Conservation (phyloP, 2,888 invertebrate species). For the Pseudococcus longispinus region DNA sequence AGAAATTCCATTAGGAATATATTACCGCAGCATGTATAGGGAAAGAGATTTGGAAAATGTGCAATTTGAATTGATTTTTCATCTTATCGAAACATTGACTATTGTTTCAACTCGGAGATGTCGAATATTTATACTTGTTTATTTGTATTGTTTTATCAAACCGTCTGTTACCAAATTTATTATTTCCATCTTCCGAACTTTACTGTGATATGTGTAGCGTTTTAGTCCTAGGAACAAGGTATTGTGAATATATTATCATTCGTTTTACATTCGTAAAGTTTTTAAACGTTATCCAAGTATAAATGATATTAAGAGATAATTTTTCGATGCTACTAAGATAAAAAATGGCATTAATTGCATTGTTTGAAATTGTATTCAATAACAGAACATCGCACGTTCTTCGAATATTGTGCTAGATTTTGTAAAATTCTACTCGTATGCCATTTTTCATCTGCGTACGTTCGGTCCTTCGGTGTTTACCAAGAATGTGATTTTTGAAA, state of each 20-base stretch:
- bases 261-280: conserved; percentile 21
- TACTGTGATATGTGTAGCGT: conserved; percentile 56
- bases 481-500: conserved; percentile 55
- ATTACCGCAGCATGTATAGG: neutral
- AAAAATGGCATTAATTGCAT: conserved; percentile 51
- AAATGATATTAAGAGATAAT: conserved; percentile 23
- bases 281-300: conserved; percentile 19
- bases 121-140: conserved; percentile 12
- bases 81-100: neutral
- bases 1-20: too few species aligned
- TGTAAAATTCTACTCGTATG: conserved; percentile 21
- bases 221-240: conserved; percentile 40
- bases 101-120: neutral
- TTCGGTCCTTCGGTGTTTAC: conserved; percentile 50
- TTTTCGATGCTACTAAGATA: conserved; percentile 26
- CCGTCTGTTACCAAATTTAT: conserved; percentile 32
- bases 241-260: conserved; percentile 33
- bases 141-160: conserved; percentile 40
- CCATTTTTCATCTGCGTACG: conserved; percentile 51
- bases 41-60: neutral
- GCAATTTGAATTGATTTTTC: neutral
- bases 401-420: neutral
- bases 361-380: neutral
- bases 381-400: neutral
- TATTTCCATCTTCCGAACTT: conserved; percentile 56